These are phyloP conservation scores for Hoplostethus atlanticus DNA, from an alignment of 2,797 vertebrate species.

Conservation along the genomic window DNA sequence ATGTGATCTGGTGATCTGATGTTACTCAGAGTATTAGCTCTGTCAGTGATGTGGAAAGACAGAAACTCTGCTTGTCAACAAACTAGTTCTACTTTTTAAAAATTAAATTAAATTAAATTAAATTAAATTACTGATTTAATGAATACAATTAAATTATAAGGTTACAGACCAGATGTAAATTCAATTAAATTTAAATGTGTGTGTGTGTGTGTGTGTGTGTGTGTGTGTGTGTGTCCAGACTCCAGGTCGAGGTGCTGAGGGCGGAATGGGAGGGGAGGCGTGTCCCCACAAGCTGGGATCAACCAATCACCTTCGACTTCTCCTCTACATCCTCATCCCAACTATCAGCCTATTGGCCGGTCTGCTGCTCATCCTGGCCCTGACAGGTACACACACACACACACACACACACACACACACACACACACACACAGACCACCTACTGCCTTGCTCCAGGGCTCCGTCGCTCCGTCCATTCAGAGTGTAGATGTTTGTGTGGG, in stretches of 20 bases:
- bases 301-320: slow-evolving; percentile 65
- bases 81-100: too few relatives aligned
- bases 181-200: background rate
- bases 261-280: slow-evolving; percentile 52
- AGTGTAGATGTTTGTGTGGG: too few relatives aligned
- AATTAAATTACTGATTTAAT: too few relatives aligned
- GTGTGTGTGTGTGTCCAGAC: slow-evolving; percentile 29
- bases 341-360: slow-evolving; percentile 58
- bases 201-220: background rate
- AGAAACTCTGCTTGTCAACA: too few relatives aligned
- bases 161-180: too few relatives aligned
- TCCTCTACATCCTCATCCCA: slow-evolving; percentile 75
- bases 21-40: too few relatives aligned
- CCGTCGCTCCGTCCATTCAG: too few relatives aligned
- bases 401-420: background rate
- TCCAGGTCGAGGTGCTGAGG: slow-evolving; percentile 10
- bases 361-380: slow-evolving; percentile 61
- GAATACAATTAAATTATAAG: too few relatives aligned
- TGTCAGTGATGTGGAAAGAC: too few relatives aligned
- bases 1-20: too few relatives aligned
- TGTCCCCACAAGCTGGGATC: slow-evolving; percentile 69
- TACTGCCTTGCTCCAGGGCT: too few relatives aligned
- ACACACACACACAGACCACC: background rate
- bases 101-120: too few relatives aligned
- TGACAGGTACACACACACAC: slow-evolving; percentile 59